Base-by-base conservation (phyloP, 2,113 vertebrate genomes). In the Grammomys dolichurus region DNA sequence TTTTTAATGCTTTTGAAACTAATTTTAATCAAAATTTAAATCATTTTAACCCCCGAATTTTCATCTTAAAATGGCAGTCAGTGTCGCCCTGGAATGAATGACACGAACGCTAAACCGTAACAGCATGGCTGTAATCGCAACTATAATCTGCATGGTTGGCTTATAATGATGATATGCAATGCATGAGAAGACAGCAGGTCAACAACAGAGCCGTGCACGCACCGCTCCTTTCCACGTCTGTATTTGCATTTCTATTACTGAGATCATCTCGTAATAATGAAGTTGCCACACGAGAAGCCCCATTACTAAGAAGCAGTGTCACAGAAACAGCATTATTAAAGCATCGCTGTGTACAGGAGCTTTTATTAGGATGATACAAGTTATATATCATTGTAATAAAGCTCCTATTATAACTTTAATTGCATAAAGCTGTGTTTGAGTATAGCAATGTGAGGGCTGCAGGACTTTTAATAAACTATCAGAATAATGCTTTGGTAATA, bases 21-120 rank as follows among this genome's bases (percentile, higher is more conserved):
- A 92, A 97, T 95, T 94, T 97, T 97, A 97, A 97, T 97, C 96
- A 97, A 97, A 97, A 96, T 92, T 96, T 92, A 93, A 96, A 96
- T 96, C 92, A 96, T 94, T 97, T 96, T 97, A 97, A 97, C 96
- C 76, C 95, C 90, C 5, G 92, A 77, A 96, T 91, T 96, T 97
- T 97, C 97, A 82, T 86, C 96, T 92, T 95, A 80, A 97, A 95
- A 94, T 84, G 75, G 40, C 86, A 92, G 94, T 91, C 93, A 95
- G 93, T 95, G 96, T 97, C 85, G 94, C 88, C 96, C 94, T 93
- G 97, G 78, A 87, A 95, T 70, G 78, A 87, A 96, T 70, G 85
- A 87, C 80, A 94, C 3, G 90, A 95, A 97, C 91, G 80, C 81
- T 96, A 75, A 96, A 97, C 88, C 80, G 46, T 93, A 96, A 89